Percentiles rank a stretch among this genome's conserved stretches.
Conservation (phyloP, 2,888 invertebrate species). For the Metellina segmentata region DNA sequence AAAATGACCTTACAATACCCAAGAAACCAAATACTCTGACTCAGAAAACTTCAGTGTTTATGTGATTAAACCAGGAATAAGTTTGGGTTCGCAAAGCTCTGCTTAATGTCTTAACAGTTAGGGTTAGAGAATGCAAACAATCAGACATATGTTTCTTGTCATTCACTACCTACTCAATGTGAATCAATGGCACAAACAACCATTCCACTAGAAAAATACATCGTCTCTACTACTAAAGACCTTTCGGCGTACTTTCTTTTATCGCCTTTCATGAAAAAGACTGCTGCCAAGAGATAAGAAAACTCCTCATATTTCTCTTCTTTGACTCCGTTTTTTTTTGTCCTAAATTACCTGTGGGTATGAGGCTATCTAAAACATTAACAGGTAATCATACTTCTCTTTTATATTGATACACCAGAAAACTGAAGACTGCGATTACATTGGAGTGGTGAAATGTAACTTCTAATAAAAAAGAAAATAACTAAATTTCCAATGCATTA, state of each 20-base stretch:
- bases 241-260: not conserved
- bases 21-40: too few relatives aligned
- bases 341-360: not conserved
- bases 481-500: too few relatives aligned
- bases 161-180: not conserved
- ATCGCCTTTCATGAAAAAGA: not conserved
- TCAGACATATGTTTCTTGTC: not conserved
- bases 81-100: too few relatives aligned
- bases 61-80: too few relatives aligned
- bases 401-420: too few relatives aligned
- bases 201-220: not conserved
- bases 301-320: not conserved
- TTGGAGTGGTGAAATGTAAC: too few relatives aligned
- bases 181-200: not conserved
- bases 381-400: not conserved
- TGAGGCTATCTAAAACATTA: not conserved
- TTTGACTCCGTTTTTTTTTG: not conserved
- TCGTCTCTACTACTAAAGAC: not conserved
- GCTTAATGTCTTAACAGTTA: too few relatives aligned
- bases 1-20: too few relatives aligned
- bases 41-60: too few relatives aligned
- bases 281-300: not conserved
- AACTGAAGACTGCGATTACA: too few relatives aligned
- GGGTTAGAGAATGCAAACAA: not conserved
- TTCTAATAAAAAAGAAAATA: too few relatives aligned